Percentiles rank a stretch among this genome's conserved stretches.
phyloP scores from a whole-genome alignment of 2,797 vertebrate species.

The Thaleichthys pacificus region DNA sequence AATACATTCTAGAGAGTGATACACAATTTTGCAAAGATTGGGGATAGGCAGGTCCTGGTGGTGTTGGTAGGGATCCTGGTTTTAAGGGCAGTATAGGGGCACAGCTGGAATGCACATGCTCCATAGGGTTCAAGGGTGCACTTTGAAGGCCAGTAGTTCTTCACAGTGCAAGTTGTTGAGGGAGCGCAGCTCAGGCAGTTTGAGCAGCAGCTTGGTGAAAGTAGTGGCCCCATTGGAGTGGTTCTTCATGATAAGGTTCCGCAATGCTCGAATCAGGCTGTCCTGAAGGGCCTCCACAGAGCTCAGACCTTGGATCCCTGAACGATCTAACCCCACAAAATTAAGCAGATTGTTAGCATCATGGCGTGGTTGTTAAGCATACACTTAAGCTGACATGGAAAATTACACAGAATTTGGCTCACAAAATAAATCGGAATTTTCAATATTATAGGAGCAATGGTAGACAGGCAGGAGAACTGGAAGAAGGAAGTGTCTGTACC shows the following conservation, averaged over 20 bases:
- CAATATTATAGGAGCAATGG: neutral
- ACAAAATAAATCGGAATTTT: no score
- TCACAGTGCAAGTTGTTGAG: conserved; percentile 99
- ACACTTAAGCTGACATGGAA: no score
- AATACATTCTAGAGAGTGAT: conserved; percentile 68
- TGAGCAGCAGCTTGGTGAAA: conserved; percentile 97
- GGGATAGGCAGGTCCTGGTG: conserved; percentile 47
- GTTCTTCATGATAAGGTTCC: conserved; percentile 93
- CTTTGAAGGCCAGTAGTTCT: conserved; percentile 96
- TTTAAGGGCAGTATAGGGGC: conserved; percentile 19
- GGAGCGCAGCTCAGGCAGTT: conserved; percentile 94
- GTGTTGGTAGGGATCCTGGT: neutral
- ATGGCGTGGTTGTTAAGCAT: neutral
- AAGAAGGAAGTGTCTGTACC: conserved; percentile 73
- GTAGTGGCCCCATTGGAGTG: conserved; percentile 89
- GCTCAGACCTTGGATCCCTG: conserved; percentile 90
- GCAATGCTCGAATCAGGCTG: conserved; percentile 90
- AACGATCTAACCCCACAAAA: conserved; percentile 81
- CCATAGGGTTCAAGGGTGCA: conserved; percentile 75
- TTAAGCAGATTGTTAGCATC: neutral
- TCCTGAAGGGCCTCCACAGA: conserved; percentile 95
- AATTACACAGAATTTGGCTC: no score
- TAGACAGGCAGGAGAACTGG: neutral
- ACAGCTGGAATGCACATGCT: conserved; percentile 16
- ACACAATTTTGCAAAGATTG: conserved; percentile 15